Base-by-base conservation (phyloP, 1,140 invertebrate genomes). In the Notospermus geniculatus region DNA sequence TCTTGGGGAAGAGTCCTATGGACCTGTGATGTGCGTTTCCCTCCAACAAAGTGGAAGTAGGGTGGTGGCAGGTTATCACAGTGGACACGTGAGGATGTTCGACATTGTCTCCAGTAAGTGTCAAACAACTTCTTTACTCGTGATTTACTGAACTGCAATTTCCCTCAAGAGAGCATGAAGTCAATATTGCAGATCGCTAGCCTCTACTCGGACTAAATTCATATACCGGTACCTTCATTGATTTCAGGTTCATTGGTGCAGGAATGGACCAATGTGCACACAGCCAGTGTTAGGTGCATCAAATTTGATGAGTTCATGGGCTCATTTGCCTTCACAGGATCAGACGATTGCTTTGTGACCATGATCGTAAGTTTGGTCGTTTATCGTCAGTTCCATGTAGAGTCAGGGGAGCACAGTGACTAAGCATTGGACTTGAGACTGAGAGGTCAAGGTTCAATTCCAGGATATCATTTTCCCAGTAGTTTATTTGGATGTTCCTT, bases 51-150 rank as follows among this genome's bases (percentile, higher is more conserved):
- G 71, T 46, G 70, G 69, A 17, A 54, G 67, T 22, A 57, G 28
- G 7, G 64, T 81, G 39, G 76, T 71, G 53, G 71, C 71, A 46
- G 79, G 78, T 45, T 77, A 75, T 58, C 79, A 81, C 63, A 63
- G 68, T n/a, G 77, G 79, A 15, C 46, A 69, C 13, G 64, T 78
- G 13, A 63, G 68, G 22, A 46, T 71, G 17, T 77, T 71, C 69
- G 74, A 78, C 64, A 60, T 73, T 23, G 30, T 60, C 23, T 66
- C 72, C 66, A 77, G 72, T 78, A 66, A 50, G 59, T 57, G 15
- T 53, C 19, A 54, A 23, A 39, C 15, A 9, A n/a, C n/a, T n/a
- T n/a, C n/a, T n/a, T n/a, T n/a, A n/a, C n/a, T n/a, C n/a, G n/a
- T n/a, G n/a, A n/a, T n/a, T n/a, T n/a, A n/a, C n/a, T n/a, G n/a